Evolutionary conservation across 2,797 vertebrate species (phyloP).

Genomic region (Pseudopleuronectes americanus): DNA sequence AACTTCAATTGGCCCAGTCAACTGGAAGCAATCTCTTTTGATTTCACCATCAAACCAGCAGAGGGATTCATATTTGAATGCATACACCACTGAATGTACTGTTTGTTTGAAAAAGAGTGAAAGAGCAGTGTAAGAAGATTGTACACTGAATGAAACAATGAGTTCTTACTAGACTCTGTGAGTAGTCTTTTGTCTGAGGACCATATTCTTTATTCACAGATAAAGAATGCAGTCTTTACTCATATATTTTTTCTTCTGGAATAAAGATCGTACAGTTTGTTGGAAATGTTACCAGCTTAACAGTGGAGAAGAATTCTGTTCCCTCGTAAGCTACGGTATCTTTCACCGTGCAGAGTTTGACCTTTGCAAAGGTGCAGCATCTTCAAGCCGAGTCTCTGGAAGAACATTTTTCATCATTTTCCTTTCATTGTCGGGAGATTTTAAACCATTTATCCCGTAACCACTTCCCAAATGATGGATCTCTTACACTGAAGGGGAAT

Average conservation of each 20-base stretch:
- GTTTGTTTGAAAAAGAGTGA: conserved; percentile 16
- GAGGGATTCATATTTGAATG: conserved; percentile 40
- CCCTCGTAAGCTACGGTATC: not conserved
- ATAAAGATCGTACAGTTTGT: conserved; percentile 14
- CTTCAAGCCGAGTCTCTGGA: not conserved
- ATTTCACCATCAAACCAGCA: conserved; percentile 49
- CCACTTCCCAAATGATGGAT: not conserved
- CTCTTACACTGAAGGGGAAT: not conserved
- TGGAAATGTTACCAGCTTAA: conserved; percentile 11
- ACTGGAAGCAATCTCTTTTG: conserved; percentile 57
- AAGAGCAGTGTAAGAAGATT: conserved; percentile 20
- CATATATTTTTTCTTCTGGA: conserved; percentile 10
- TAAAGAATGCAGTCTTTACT: not conserved
- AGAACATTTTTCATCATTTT: not conserved
- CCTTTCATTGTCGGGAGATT: not conserved
- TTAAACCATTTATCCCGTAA: not conserved
- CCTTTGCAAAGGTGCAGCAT: not conserved
- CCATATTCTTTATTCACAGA: not conserved
- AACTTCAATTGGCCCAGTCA: conserved; percentile 51
- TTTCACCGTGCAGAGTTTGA: not conserved
- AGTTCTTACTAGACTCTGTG: conserved; percentile 6
- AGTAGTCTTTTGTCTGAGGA: conserved; percentile 33
- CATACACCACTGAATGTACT: conserved; percentile 11
- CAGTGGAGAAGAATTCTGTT: conserved; percentile 5
- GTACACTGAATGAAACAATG: conserved; percentile 18